These are phyloP conservation scores for Capromys pilorides DNA, from an alignment of 2,797 vertebrate species.

Conservation along the genomic window DNA sequence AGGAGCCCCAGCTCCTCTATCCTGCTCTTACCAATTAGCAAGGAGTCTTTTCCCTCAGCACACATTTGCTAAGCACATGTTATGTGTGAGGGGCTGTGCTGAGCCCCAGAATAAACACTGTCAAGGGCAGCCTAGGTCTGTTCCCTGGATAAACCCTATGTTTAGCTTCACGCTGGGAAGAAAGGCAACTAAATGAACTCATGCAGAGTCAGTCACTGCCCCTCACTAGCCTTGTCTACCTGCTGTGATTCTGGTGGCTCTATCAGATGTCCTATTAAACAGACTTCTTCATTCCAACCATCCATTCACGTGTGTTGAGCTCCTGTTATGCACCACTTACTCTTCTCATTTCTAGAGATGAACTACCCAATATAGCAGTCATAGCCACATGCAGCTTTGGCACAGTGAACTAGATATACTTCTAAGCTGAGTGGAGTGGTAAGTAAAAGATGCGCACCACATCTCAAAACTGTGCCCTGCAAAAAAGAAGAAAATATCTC, in stretches of 20 bases:
- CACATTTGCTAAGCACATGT: background rate
- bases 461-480: background rate
- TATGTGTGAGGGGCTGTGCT: background rate
- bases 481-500: background rate
- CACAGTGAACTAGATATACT: background rate
- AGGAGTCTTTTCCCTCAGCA: constrained; percentile 23
- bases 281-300: background rate
- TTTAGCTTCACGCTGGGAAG: background rate
- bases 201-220: background rate
- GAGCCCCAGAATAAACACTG: background rate
- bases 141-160: background rate
- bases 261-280: background rate
- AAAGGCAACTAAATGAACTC: background rate
- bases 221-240: background rate
- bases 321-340: background rate
- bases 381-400: background rate
- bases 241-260: background rate
- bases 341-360: background rate
- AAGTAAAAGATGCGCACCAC: background rate
- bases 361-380: background rate
- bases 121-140: background rate
- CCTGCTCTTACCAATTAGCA: constrained; percentile 20
- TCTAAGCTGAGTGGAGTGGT: background rate
- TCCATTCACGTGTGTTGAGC: background rate
- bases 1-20: background rate